phyloP scores from a whole-genome alignment of 1,140 invertebrate genomes.

The Araneus ventricosus region DNA sequence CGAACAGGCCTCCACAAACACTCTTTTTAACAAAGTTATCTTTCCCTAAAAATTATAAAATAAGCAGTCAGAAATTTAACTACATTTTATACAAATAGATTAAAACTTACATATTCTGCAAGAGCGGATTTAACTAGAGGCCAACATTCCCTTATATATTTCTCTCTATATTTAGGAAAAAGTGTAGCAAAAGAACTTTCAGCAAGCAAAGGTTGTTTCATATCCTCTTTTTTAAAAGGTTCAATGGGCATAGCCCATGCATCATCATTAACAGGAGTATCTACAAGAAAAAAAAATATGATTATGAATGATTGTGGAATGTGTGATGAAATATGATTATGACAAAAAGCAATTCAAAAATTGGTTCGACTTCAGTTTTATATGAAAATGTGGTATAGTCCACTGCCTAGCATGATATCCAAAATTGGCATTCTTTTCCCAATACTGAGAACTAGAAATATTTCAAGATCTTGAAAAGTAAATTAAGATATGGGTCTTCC shows the following conservation, averaged over 20 bases:
- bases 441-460: too few species aligned
- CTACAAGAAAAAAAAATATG: not conserved
- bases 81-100: not conserved
- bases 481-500: too few species aligned
- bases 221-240: constrained; percentile 93
- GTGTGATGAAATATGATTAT: too few species aligned
- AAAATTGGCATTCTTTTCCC: too few species aligned
- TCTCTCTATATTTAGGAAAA: constrained; percentile 96
- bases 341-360: too few species aligned
- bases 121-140: constrained; percentile 94
- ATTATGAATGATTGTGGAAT: not conserved
- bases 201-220: constrained; percentile 89
- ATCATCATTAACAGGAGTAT: constrained; percentile 80
- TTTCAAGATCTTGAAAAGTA: too few species aligned
- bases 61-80: constrained; percentile 29
- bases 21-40: not conserved
- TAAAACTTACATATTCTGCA: constrained; percentile 79
- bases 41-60: not conserved
- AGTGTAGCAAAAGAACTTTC: constrained; percentile 90
- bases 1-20: not conserved
- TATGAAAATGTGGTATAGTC: too few species aligned
- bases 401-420: too few species aligned
- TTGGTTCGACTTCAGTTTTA: too few species aligned
- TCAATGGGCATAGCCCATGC: constrained; percentile 95
- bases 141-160: constrained; percentile 98